Evolutionary conservation across 2,113 vertebrate species (phyloP).

Genomic region (Rhinichthys klamathensis): DNA sequence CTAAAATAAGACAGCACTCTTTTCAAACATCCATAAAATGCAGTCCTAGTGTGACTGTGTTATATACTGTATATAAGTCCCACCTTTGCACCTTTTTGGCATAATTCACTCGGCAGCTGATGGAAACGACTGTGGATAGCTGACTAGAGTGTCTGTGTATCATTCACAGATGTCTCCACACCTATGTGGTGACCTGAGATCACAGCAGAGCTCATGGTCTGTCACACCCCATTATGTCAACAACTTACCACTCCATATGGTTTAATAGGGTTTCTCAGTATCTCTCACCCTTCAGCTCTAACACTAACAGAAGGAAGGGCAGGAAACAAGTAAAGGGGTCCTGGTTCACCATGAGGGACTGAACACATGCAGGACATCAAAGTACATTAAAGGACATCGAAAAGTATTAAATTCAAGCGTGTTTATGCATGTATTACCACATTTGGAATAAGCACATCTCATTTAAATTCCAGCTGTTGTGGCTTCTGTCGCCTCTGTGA

Average conservation of each 20-base stretch:
- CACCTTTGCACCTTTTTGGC: conserved; percentile 27
- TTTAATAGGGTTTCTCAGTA: conserved; percentile 51
- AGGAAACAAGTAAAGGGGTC: background rate
- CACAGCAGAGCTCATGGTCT: conserved; percentile 59
- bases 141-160: conserved; percentile 21
- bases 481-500: too few species aligned
- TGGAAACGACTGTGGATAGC: conserved; percentile 12
- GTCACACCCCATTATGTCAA: conserved; percentile 70
- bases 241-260: conserved; percentile 65
- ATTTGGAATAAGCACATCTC: background rate
- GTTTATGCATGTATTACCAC: background rate
- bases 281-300: background rate
- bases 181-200: conserved; percentile 59
- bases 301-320: conserved; percentile 4
- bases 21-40: background rate
- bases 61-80: background rate
- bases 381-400: conserved; percentile 36
- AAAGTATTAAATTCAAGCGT: background rate
- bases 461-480: background rate
- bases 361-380: conserved; percentile 12
- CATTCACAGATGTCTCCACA: conserved; percentile 61
- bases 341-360: background rate
- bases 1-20: background rate
- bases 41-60: background rate
- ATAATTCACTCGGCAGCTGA: conserved; percentile 12